Evolutionary conservation across 2,113 vertebrate genomes (phyloP).

Genomic region (Neofelis nebulosa): DNA sequence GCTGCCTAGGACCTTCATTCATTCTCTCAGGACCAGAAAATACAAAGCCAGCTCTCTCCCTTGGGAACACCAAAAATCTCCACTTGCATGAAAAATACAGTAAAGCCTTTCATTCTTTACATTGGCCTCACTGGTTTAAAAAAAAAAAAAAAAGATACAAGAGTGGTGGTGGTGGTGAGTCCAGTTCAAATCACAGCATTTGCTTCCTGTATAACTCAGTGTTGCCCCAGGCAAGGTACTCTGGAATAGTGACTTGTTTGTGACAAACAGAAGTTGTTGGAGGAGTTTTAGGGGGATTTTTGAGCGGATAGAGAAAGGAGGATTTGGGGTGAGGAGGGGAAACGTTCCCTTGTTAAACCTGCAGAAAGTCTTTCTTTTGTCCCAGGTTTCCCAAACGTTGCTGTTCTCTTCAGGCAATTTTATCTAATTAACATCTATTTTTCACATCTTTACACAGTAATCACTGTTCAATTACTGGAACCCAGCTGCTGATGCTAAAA

Average conservation of each 20-base stretch:
- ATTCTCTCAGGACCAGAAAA: background rate
- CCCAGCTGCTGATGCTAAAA: slow-evolving; percentile 67
- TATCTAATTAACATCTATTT: slow-evolving; percentile 73
- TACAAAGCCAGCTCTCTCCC: background rate
- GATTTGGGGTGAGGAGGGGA: background rate
- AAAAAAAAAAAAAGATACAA: background rate
- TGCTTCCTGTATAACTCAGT: background rate
- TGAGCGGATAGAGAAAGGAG: background rate
- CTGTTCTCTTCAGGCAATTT: slow-evolving; percentile 66
- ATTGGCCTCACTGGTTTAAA: background rate
- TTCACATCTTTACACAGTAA: slow-evolving; percentile 65
- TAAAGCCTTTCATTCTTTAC: background rate
- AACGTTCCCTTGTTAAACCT: background rate
- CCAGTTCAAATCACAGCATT: background rate
- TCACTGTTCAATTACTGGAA: slow-evolving; percentile 68
- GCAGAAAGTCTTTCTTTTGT: background rate
- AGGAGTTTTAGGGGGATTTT: background rate
- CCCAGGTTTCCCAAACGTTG: slow-evolving; percentile 48
- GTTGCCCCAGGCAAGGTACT: background rate
- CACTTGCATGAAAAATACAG: background rate
- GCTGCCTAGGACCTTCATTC: background rate
- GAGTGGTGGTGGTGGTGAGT: background rate
- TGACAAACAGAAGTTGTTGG: background rate
- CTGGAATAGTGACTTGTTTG: background rate
- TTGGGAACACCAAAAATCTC: background rate